Percentiles rank a stretch among this genome's conserved stretches.
These are phyloP conservation scores for Melanotaenia duboulayi DNA, from an alignment of 2,113 vertebrate species.

Conservation along the genomic window DNA sequence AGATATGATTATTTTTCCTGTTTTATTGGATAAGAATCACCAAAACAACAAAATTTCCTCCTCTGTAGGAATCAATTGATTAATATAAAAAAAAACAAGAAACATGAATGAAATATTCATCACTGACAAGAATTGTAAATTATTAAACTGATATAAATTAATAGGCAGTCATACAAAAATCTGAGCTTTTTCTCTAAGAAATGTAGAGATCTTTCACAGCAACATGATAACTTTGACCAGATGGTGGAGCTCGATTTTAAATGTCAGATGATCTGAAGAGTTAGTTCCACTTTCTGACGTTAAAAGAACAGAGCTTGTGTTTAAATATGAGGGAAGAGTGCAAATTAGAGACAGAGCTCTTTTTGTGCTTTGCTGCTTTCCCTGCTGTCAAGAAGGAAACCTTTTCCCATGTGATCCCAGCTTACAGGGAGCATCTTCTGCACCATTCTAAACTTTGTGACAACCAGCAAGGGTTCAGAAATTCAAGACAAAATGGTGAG, in stretches of 20 bases:
- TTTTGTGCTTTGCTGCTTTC: conserved; percentile 18
- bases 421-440: conserved; percentile 1
- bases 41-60: background rate
- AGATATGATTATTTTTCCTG: background rate
- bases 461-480: background rate
- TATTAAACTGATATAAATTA: background rate
- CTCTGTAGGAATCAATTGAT: no score
- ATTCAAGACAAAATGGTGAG: background rate
- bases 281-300: background rate
- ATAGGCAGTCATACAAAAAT: no score
- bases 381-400: background rate
- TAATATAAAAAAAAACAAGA: no score
- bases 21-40: background rate
- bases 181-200: no score
- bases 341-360: background rate
- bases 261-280: background rate
- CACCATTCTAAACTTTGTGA: background rate
- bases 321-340: background rate
- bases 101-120: background rate
- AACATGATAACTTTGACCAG: conserved; percentile 1
- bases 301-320: conserved; percentile 7
- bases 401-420: conserved; percentile 10
- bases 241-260: background rate
- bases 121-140: no score
- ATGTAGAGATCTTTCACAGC: background rate